Evolutionary conservation across 2,888 invertebrate genomes (phyloP), one percentile per base, ranked within the genome.

Genomic region (Nymphalis c-album): DNA sequence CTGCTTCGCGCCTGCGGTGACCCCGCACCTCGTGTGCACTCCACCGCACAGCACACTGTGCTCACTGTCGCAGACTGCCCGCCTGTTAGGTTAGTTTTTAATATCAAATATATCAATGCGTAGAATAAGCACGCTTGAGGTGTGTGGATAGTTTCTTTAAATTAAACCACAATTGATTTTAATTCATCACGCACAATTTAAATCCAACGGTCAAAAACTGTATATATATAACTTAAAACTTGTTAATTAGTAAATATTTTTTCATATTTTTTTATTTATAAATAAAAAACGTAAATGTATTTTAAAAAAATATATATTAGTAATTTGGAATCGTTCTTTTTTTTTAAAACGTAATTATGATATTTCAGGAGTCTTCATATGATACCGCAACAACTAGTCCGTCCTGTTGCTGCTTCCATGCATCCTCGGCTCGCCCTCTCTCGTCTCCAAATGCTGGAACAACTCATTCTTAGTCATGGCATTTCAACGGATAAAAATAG

Each of bases 401-500:
- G 97, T 58, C 96, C 97, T 0, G 95, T 97, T 46, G 95, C 96
- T 59, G 96, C 96, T 40, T 96, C 96, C 60, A 96, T 97, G 77
- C 97, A 97, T 87, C 97, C 97, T 50, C 94, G 97, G 45, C 87
- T 97, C 70, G 97, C 97, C 0, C 93, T 97, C 65, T 97, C 97
- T 73, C 94, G 97, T 51, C 94, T 97, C 68, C 97, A 97, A 88
- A 97, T 98, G 95, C 94, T 97, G 66, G 97, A 97, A 77, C 97
- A 97, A 78, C 89, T 97, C 16, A 95, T 97, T 60, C 93, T 97
- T 8, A 96, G 94, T 76, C 96, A 97, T 76, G 97, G 97, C 62
- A 96, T 97, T 71, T 96, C 96, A 0, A 96, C 96, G 0, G 97
- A 97, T 72, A 97, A 97, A 86, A 96, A 96, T 83, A 96, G 96